Percentiles rank a stretch among this genome's conserved stretches.
Evolutionary conservation across 2,888 invertebrate species (phyloP).

Genomic region (Rhingia campestris): DNA sequence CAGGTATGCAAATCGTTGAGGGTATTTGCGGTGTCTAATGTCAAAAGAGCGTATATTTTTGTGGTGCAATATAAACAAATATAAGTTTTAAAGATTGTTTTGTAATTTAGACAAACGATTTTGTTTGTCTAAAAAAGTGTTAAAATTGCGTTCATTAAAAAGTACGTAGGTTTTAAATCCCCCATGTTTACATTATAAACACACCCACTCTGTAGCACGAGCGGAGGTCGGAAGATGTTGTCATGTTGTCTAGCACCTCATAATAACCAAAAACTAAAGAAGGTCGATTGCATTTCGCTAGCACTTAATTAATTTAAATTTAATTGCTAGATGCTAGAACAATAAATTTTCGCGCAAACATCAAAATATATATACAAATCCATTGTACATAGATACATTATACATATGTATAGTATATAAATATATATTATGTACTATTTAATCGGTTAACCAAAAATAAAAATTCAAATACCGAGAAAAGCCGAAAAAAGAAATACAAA

Average conservation of each 20-base stretch:
- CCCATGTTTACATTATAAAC: constrained; percentile 54
- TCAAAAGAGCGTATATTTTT: no score
- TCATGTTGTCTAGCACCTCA: constrained; percentile 77
- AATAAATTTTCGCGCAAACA: constrained; percentile 65
- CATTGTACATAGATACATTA: background rate
- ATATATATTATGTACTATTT: constrained; percentile 4
- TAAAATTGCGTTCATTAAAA: no score
- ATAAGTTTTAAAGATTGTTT: no score
- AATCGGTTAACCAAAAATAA: constrained; percentile 61
- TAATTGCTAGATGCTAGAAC: constrained; percentile 64
- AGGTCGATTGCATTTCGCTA: constrained; percentile 80
- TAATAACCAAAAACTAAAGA: constrained; percentile 73
- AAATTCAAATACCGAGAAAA: constrained; percentile 55
- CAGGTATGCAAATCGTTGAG: no score
- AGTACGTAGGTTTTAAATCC: background rate
- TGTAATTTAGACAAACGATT: no score
- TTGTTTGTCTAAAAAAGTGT: no score
- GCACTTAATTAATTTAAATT: constrained; percentile 70
- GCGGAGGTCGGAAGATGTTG: constrained; percentile 65
- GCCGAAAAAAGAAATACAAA: constrained; percentile 58
- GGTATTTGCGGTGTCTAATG: no score
- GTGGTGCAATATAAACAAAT: no score
- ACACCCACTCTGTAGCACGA: constrained; percentile 44
- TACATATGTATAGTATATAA: background rate
- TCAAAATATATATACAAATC: constrained; percentile 12